phyloP scores from a whole-genome alignment of 2,888 invertebrate species.

The Tachina grossa region DNA sequence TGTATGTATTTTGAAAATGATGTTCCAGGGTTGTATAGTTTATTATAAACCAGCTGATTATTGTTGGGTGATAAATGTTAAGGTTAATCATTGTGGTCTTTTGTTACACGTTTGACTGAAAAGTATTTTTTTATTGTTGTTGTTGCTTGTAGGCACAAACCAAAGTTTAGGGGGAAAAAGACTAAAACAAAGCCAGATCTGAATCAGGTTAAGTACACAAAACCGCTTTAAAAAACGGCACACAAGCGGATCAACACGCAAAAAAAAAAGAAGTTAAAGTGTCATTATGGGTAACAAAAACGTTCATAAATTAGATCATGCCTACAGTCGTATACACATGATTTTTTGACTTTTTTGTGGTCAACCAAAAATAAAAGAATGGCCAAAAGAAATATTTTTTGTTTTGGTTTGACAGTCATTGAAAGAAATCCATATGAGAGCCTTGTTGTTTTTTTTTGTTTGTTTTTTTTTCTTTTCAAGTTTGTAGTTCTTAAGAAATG shows the following conservation, averaged over 20 bases:
- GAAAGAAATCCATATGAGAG: slow-evolving; percentile 10
- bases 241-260: slow-evolving; percentile 17
- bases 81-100: slow-evolving; percentile 71
- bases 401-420: slow-evolving; percentile 33
- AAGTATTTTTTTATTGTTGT: slow-evolving; percentile 11
- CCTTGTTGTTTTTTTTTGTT: background rate
- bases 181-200: slow-evolving; percentile 58
- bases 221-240: slow-evolving; percentile 35
- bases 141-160: slow-evolving; percentile 14
- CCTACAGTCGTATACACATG: background rate
- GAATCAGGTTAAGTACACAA: slow-evolving; percentile 68
- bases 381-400: slow-evolving; percentile 23
- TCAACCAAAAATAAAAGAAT: slow-evolving; percentile 37
- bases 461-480: slow-evolving; percentile 16
- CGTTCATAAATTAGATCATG: slow-evolving; percentile 58
- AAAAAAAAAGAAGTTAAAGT: slow-evolving; percentile 44
- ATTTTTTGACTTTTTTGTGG: background rate
- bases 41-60: slow-evolving; percentile 70
- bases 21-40: slow-evolving; percentile 65
- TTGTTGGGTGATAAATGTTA: slow-evolving; percentile 71
- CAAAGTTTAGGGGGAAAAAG: slow-evolving; percentile 11
- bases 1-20: slow-evolving; percentile 52
- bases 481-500: slow-evolving; percentile 29
- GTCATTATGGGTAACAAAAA: slow-evolving; percentile 65
- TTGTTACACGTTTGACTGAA: slow-evolving; percentile 61